phyloP scores from a whole-genome alignment of 1,140 invertebrate genomes.

The Apis mellifera region DNA sequence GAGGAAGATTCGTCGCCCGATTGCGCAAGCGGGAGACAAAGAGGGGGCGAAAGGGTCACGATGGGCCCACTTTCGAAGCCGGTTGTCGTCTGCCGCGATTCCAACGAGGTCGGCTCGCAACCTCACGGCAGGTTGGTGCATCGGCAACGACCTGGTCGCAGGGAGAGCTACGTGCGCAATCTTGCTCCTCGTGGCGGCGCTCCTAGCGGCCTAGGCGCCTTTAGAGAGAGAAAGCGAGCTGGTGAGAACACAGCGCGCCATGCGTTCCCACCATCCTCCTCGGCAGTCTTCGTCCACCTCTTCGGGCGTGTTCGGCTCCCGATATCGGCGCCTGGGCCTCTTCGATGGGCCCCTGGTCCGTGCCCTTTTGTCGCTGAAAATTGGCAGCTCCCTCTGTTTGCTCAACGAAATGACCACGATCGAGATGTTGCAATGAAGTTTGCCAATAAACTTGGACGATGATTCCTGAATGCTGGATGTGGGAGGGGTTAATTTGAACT shows the following conservation, averaged over 20 bases:
- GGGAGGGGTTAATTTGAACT: background rate
- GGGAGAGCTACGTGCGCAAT: conserved; percentile 50
- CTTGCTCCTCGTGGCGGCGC: conserved; percentile 60
- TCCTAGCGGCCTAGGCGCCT: conserved; percentile 61
- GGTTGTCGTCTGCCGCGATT: conserved; percentile 44
- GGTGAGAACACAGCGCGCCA: conserved; percentile 80
- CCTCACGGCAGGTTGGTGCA: conserved; percentile 65
- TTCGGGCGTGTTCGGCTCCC: conserved; percentile 69
- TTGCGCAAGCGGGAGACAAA: conserved; percentile 40
- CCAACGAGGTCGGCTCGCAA: conserved; percentile 33
- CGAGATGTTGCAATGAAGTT: conserved; percentile 19
- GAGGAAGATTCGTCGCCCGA: background rate
- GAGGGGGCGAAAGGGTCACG: conserved; percentile 19
- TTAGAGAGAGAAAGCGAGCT: conserved; percentile 65
- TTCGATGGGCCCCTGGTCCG: conserved; percentile 1
- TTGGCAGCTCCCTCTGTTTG: conserved; percentile 38
- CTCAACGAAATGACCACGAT: background rate
- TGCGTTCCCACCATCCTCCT: conserved; percentile 80
- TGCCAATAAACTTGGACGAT: background rate
- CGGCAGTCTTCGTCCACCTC: conserved; percentile 74
- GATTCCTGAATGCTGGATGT: background rate
- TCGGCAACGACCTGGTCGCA: conserved; percentile 55
- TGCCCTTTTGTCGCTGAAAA: conserved; percentile 43
- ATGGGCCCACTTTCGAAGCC: conserved; percentile 50
- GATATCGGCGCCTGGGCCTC: conserved; percentile 44